Base-by-base conservation (phyloP, 2,113 vertebrate species). In the Marcusenius ussheri region DNA sequence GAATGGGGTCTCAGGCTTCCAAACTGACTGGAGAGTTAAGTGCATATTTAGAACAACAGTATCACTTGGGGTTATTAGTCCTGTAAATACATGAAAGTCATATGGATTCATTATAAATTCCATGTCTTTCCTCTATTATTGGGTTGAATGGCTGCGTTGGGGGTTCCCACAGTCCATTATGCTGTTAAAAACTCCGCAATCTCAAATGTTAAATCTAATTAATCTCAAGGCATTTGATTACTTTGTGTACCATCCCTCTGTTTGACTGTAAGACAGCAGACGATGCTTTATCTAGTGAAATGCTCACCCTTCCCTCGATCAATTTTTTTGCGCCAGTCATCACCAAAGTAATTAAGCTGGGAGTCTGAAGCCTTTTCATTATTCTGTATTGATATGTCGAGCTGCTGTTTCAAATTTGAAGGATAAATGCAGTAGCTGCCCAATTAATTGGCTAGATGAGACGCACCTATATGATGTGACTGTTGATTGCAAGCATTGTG, bases 321-420 rank as follows among this genome's bases (percentile, higher is more conserved):
- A 21, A 42, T 88, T 88, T 70, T 70, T 88, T 50, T 53, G 51
- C 35, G 39, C 21, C 56, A 66, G 56, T 62, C 87, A 66, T 88
- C 53, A 45, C 21, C 87, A 45, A 58, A 53, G 51, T 58, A 58
- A 88, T 88, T 56, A 58, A 56, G 35, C 45, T 39, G 50, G 87
- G 58, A 10, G 42, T 88, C 53, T 62, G 87, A 88, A 66, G 53
- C 6, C n/a, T 87, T 88, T 62, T 88, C 53, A 88, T 88, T 88
- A 88, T 88, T 66, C 87, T n/a, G 87, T 66, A 66, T 62, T 45
- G 56, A 88, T 66, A 62, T 46, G 27, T 53, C 85, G 11, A n/a
- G 21, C 87, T 13, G 50, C 31, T 45, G 49, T 88, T 88, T 58
- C 51, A 66, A 35, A 45, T 45, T n/a, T 62, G 49, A 88, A 88